phyloP scores from a whole-genome alignment of 2,888 invertebrate genomes.

The Sphaerophoria taeniata region DNA sequence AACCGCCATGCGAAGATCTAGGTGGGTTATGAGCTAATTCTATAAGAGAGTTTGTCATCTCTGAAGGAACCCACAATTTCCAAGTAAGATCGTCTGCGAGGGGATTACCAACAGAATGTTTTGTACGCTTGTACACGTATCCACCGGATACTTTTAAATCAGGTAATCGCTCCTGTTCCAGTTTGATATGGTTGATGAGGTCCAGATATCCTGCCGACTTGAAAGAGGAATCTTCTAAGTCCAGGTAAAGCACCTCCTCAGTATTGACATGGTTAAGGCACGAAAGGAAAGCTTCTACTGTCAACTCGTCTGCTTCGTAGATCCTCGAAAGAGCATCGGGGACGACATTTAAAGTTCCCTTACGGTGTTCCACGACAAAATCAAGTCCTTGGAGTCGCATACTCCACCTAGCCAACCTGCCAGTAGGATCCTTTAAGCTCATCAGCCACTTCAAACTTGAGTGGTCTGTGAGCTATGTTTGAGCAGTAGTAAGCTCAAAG shows the following conservation, averaged over 20 bases:
- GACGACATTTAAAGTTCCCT: no score
- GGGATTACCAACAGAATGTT: not conserved
- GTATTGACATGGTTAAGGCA: not conserved
- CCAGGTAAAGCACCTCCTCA: not conserved
- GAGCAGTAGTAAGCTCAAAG: no score
- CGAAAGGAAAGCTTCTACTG: not conserved
- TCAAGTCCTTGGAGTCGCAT: constrained; percentile 14
- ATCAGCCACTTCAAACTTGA: no score
- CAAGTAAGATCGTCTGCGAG: constrained; percentile 11
- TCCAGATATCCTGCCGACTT: not conserved
- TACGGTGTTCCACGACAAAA: constrained; percentile 17
- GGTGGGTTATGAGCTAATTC: constrained; percentile 29
- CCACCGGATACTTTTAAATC: no score
- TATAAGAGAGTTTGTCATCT: not conserved
- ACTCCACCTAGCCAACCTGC: not conserved
- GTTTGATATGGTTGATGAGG: not conserved
- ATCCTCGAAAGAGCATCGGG: no score
- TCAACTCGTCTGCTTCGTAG: constrained; percentile 5
- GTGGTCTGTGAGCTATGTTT: no score
- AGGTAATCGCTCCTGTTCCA: not conserved
- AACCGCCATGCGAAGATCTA: constrained; percentile 23
- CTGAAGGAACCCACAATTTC: constrained; percentile 31
- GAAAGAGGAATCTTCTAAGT: not conserved
- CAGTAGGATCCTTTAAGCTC: no score
- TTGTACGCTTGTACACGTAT: no score